These are phyloP conservation scores for Colossoma macropomum DNA, from an alignment of 2,113 vertebrate species.

Conservation along the genomic window DNA sequence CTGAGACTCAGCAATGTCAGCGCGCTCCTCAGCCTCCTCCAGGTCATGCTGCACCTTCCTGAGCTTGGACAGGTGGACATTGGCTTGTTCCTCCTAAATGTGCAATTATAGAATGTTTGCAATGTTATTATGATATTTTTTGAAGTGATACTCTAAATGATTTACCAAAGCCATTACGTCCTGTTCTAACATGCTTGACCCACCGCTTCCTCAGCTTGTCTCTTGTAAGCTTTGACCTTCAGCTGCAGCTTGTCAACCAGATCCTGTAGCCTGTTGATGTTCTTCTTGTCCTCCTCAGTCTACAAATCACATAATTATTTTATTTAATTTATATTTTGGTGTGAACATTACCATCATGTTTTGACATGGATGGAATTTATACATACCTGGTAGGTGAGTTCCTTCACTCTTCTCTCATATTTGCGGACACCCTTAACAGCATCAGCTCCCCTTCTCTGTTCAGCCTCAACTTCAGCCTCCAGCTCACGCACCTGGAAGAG, in stretches of 20 bases:
- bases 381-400: slow-evolving; percentile 58
- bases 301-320: neutral
- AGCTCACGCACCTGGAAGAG: neutral
- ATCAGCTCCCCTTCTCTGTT: neutral
- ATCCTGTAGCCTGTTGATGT: slow-evolving; percentile 55
- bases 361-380: neutral
- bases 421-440: slow-evolving; percentile 23
- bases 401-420: slow-evolving; percentile 57
- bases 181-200: neutral
- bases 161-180: neutral
- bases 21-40: slow-evolving; percentile 84
- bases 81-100: slow-evolving; percentile 74
- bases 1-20: slow-evolving; percentile 82
- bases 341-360: neutral
- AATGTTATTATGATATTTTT: neutral
- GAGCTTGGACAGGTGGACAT: slow-evolving; percentile 71
- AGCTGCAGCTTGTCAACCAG: slow-evolving; percentile 59
- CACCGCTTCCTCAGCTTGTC: neutral
- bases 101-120: neutral
- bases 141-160: neutral
- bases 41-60: slow-evolving; percentile 82
- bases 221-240: neutral
- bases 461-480: neutral
- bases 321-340: neutral
- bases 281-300: slow-evolving; percentile 61